phyloP scores from a whole-genome alignment of 2,113 vertebrate genomes.

The Catharus minimus region DNA sequence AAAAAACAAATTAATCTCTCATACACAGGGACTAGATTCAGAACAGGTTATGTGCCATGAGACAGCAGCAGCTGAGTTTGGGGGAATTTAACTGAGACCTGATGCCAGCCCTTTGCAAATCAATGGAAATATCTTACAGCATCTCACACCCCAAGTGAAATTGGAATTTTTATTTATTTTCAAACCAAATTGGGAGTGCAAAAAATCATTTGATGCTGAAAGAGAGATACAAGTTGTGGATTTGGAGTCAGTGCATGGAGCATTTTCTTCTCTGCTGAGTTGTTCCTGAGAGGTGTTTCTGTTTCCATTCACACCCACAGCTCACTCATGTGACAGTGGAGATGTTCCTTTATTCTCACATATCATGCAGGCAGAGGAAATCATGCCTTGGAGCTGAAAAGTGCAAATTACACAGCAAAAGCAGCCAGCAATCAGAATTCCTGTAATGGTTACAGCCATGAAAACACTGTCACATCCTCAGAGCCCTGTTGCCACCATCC shows the following conservation, averaged over 20 bases:
- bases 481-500: neutral
- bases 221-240: neutral
- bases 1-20: neutral
- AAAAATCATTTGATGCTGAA: neutral
- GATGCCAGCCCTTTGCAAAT: neutral
- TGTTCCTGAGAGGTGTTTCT: neutral
- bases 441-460: neutral
- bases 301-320: neutral
- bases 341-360: neutral
- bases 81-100: neutral
- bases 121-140: neutral
- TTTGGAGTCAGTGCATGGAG: neutral
- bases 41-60: neutral
- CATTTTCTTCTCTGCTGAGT: neutral
- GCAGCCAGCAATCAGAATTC: neutral
- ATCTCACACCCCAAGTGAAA: neutral
- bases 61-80: neutral
- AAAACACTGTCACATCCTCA: neutral
- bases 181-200: neutral
- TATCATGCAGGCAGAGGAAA: neutral
- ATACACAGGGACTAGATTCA: neutral
- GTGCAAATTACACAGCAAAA: neutral
- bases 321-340: neutral
- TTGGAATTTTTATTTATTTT: neutral
- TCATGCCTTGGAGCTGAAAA: neutral